phyloP scores from a whole-genome alignment of 2,888 invertebrate genomes.

The Agonopterix heracliana region DNA sequence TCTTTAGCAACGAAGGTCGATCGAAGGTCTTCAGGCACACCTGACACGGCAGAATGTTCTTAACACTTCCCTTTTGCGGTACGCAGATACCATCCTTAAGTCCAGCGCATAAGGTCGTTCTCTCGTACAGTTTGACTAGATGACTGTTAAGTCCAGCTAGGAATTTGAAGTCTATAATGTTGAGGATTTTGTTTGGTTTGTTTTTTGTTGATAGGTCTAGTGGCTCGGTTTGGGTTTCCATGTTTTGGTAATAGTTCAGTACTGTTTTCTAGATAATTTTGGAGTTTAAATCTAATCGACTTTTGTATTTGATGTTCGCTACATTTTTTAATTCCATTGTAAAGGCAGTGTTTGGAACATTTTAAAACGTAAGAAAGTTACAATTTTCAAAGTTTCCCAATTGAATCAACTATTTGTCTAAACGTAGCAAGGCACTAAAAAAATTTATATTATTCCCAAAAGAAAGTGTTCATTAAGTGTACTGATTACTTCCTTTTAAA shows the following conservation, averaged over 20 bases:
- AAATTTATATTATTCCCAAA: too few relatives aligned
- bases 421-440: too few relatives aligned
- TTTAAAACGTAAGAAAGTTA: too few relatives aligned
- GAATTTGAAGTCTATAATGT: conserved; percentile 57
- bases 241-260: conserved; percentile 14
- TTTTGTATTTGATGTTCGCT: background rate
- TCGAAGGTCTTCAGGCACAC: conserved; percentile 82
- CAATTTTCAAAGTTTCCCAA: too few relatives aligned
- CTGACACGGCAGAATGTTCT: conserved; percentile 72
- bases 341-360: too few relatives aligned
- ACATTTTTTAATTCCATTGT: background rate
- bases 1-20: conserved; percentile 79
- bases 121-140: conserved; percentile 55
- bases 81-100: conserved; percentile 22
- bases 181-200: conserved; percentile 34
- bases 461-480: too few relatives aligned
- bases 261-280: background rate
- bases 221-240: conserved; percentile 61
- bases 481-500: too few relatives aligned
- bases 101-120: conserved; percentile 39
- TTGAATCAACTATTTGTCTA: too few relatives aligned
- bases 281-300: too few relatives aligned
- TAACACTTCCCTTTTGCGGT: conserved; percentile 28
- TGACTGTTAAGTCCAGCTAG: conserved; percentile 59
- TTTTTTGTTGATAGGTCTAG: conserved; percentile 54